These are phyloP conservation scores for Yasuhikotakia modesta DNA, from an alignment of 2,797 vertebrate species.

Conservation along the genomic window DNA sequence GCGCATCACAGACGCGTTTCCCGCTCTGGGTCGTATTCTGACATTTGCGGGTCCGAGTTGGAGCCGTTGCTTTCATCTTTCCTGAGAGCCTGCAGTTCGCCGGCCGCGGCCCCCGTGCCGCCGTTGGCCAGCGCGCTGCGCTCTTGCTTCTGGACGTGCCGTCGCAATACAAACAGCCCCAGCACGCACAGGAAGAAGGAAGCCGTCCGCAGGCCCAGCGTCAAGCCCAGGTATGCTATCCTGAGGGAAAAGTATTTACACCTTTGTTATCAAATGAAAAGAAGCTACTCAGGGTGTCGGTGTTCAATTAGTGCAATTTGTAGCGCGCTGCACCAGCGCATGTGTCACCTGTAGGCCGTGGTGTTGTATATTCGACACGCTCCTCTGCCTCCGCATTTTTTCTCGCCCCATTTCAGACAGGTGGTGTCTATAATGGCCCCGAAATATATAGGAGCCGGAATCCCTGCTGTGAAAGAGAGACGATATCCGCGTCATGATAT, in stretches of 20 bases:
- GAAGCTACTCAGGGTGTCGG: too few species aligned
- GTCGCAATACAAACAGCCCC: conserved; percentile 71
- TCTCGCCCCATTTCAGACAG: conserved; percentile 90
- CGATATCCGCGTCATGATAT: not conserved
- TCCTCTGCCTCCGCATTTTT: conserved; percentile 82
- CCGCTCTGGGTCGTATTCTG: conserved; percentile 68
- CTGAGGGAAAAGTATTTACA: conserved; percentile 57
- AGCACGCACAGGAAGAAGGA: conserved; percentile 76
- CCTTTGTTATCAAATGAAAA: too few species aligned
- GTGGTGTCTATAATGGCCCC: conserved; percentile 88
- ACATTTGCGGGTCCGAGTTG: conserved; percentile 63
- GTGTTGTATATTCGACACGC: conserved; percentile 88
- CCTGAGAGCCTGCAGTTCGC: conserved; percentile 71
- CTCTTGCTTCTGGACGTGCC: conserved; percentile 67
- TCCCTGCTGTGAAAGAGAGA: conserved; percentile 80
- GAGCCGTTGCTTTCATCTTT: conserved; percentile 71
- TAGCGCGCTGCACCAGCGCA: too few species aligned
- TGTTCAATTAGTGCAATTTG: too few species aligned
- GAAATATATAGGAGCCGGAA: conserved; percentile 91
- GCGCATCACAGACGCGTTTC: conserved; percentile 72
- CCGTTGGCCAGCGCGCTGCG: conserved; percentile 63
- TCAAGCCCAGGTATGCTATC: conserved; percentile 75
- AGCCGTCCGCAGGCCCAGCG: conserved; percentile 72
- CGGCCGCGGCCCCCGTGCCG: conserved; percentile 35
- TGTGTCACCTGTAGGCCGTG: conserved; percentile 80